Conservation (phyloP, 2,797 vertebrate genomes). For the Apodemus agrarius region DNA sequence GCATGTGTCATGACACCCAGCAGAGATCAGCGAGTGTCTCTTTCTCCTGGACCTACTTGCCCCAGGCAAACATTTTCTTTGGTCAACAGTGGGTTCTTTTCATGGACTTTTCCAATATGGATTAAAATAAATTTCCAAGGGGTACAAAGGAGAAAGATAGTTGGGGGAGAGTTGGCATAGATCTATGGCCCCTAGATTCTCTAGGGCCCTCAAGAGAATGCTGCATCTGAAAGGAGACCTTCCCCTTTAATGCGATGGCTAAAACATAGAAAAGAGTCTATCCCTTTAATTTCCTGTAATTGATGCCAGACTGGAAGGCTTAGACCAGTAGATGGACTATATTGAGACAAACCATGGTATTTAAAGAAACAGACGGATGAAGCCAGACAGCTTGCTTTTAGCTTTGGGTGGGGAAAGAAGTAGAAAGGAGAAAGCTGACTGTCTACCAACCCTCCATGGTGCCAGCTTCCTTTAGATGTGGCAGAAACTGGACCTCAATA, state of each 20-base stretch:
- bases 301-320: neutral
- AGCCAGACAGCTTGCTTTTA: neutral
- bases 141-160: neutral
- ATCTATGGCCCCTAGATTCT: neutral
- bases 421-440: neutral
- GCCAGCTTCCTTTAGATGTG: neutral
- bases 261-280: neutral
- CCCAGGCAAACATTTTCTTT: neutral
- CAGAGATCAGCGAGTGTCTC: neutral
- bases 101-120: neutral
- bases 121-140: neutral
- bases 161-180: neutral
- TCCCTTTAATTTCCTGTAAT: neutral
- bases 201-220: neutral
- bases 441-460: neutral
- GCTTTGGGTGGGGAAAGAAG: neutral
- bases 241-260: neutral
- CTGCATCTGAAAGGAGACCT: neutral
- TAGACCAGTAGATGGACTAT: neutral
- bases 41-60: neutral
- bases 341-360: neutral
- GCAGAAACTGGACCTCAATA: neutral
- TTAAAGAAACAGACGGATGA: neutral
- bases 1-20: neutral
- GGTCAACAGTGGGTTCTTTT: neutral